phyloP scores from a whole-genome alignment of 2,797 vertebrate species.

The Enteromius trimaculatus region DNA sequence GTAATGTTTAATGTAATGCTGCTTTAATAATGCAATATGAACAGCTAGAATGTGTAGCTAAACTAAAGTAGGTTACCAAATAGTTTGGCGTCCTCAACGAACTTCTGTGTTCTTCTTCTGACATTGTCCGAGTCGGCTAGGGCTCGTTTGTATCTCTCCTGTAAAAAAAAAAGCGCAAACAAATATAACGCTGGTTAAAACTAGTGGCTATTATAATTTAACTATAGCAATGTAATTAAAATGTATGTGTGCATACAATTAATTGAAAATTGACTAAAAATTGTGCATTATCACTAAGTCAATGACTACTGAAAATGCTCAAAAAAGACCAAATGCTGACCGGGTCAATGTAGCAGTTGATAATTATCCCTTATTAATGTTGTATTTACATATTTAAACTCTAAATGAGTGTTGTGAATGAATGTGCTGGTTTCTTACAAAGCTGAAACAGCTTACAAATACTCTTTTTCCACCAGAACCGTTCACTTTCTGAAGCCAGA shows the following conservation, averaged over 20 bases:
- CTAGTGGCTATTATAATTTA: background rate
- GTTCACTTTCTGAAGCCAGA: background rate
- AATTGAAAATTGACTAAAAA: background rate
- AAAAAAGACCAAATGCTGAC: background rate
- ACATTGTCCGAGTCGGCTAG: slow-evolving; percentile 82
- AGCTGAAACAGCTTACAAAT: background rate
- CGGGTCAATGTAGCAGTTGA: background rate
- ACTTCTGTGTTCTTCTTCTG: slow-evolving; percentile 83
- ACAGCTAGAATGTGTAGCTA: background rate
- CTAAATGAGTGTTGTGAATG: background rate
- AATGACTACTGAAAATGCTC: background rate
- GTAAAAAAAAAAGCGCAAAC: slow-evolving; percentile 56
- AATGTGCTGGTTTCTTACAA: background rate
- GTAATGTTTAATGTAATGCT: background rate
- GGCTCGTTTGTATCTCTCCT: slow-evolving; percentile 81
- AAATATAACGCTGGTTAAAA: background rate
- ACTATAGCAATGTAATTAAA: background rate
- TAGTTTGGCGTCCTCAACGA: slow-evolving; percentile 87
- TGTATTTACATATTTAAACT: background rate
- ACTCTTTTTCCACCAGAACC: background rate
- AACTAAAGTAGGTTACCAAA: slow-evolving; percentile 77
- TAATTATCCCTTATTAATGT: background rate
- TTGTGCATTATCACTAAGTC: background rate
- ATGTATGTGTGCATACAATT: too few relatives aligned
- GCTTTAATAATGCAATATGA: background rate